phyloP scores from a whole-genome alignment of 2,888 invertebrate genomes.

The Petrolisthes cinctipes region DNA sequence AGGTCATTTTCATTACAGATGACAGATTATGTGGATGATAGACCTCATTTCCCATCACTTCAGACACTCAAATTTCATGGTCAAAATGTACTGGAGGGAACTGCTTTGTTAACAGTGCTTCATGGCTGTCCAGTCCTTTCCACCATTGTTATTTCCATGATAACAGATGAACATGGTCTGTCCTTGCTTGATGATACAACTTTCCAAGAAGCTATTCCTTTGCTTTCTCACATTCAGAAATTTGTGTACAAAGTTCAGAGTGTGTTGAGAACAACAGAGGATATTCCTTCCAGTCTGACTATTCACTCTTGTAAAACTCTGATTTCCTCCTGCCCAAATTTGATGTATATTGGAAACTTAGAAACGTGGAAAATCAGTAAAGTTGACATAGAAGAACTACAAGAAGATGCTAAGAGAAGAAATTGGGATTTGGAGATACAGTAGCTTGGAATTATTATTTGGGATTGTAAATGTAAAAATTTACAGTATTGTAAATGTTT shows the following conservation, averaged over 20 bases:
- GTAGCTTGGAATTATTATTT: conserved; percentile 21
- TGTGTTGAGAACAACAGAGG: conserved; percentile 38
- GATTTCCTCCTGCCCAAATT: conserved; percentile 38
- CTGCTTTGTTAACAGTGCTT: conserved; percentile 31
- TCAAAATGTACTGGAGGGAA: conserved; percentile 48
- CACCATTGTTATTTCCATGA: conserved; percentile 50
- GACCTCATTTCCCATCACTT: conserved; percentile 30
- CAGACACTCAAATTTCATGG: conserved; percentile 47
- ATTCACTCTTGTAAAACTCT: conserved; percentile 45
- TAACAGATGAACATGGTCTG: conserved; percentile 50
- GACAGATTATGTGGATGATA: conserved; percentile 12
- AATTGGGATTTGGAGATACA: conserved; percentile 53
- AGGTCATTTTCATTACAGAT: conserved; percentile 46
- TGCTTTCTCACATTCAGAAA: conserved; percentile 44
- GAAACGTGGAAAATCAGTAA: conserved; percentile 52
- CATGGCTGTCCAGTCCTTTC: conserved; percentile 43
- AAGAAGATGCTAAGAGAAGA: conserved; percentile 29
- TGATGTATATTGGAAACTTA: conserved; percentile 37
- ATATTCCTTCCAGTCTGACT: conserved; percentile 45
- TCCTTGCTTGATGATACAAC: conserved; percentile 41
- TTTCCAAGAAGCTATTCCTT: conserved; percentile 33
- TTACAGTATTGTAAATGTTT: too few relatives aligned
- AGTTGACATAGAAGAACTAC: conserved; percentile 33
- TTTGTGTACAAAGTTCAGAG: conserved; percentile 58
- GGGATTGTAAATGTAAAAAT: background rate